Evolutionary conservation across 2,888 invertebrate species (phyloP).

Genomic region (Cryptocheilus praepositus): DNA sequence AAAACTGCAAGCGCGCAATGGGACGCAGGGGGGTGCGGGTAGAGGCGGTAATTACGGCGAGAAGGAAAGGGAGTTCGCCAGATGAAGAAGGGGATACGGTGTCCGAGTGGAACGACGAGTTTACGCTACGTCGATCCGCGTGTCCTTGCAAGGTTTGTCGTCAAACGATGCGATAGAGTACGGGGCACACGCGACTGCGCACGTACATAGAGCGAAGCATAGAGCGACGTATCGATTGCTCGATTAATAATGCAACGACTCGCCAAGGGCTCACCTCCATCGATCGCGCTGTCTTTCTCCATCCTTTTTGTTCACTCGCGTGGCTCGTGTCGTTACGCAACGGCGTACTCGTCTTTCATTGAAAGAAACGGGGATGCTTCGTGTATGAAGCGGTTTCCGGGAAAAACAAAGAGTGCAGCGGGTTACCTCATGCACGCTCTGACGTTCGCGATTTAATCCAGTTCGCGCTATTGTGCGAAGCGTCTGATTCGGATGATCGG

Average conservation of each 20-base stretch:
- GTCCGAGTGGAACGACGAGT: slow-evolving; percentile 37
- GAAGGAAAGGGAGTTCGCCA: not conserved
- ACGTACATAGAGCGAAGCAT: slow-evolving; percentile 32
- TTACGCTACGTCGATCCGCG: slow-evolving; percentile 24
- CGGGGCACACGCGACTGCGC: not conserved
- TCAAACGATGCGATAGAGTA: slow-evolving; percentile 26
- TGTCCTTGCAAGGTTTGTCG: slow-evolving; percentile 54
- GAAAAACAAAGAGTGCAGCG: no score
- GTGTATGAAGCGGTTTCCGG: no score
- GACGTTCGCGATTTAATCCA: no score
- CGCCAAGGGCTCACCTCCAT: slow-evolving; percentile 37
- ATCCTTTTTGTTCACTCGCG: slow-evolving; percentile 1
- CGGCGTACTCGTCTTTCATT: not conserved
- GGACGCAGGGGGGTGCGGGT: not conserved
- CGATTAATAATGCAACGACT: slow-evolving; percentile 67
- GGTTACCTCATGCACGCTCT: no score
- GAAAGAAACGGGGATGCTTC: no score
- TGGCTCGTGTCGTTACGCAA: slow-evolving; percentile 8
- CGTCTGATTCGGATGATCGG: no score
- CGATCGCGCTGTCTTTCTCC: slow-evolving; percentile 17
- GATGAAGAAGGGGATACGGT: slow-evolving; percentile 22
- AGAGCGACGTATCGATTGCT: slow-evolving; percentile 65
- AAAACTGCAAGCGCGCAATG: slow-evolving; percentile 29
- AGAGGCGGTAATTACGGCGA: not conserved
- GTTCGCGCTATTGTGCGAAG: no score